Evolutionary conservation across 1,140 invertebrate genomes (phyloP), one percentile per base, ranked within the genome.

Genomic region (Zelostemma sp.): DNA sequence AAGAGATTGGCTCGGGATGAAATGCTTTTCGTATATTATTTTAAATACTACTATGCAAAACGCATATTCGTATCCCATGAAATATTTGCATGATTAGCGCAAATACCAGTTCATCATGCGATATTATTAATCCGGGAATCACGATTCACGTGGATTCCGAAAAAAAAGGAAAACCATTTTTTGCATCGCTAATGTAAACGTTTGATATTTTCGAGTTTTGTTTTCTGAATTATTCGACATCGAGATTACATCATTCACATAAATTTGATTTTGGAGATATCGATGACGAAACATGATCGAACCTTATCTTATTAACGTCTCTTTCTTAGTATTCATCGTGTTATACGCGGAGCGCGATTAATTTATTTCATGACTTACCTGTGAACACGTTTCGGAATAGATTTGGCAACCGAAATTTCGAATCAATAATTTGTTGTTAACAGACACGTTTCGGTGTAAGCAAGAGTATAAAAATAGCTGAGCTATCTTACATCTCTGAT

Each of bases 1-100:
- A 67, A 55, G 56, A 2, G n/a, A 9, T 41, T 41, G 15, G 15
- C 15, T 41, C 15, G 38, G 15, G 2, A 41, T 41, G 5, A 14
- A 14, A 41, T 14, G 15, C 3, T 41, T 41, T 16, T 41, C 15
- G n/a, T 41, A 12, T 11, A 14, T 12, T 41, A 41, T 14, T 41
- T 14, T 41, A 41, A 41, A 41, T 41, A 41, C n/a, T 5, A 4
- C 15, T n/a, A n/a, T n/a, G 38, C 38, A 11, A 14, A 4, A 3
- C 15, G 5, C n/a, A 5, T 11, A 41, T 41, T 16, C n/a, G 15
- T 5, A 3, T 14, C n/a, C 5, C 2, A 11, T 41, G 15, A 41
- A 41, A 14, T 41, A 14, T 41, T 41, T 14, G n/a, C 15, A 14
- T 14, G 5, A 41, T 41, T 41, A 41, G 15, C 15, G 15, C n/a